Evolutionary conservation across 1,140 invertebrate genomes (phyloP), one percentile per base, ranked within the genome.

Genomic region (Leptoteleia sp.): DNA sequence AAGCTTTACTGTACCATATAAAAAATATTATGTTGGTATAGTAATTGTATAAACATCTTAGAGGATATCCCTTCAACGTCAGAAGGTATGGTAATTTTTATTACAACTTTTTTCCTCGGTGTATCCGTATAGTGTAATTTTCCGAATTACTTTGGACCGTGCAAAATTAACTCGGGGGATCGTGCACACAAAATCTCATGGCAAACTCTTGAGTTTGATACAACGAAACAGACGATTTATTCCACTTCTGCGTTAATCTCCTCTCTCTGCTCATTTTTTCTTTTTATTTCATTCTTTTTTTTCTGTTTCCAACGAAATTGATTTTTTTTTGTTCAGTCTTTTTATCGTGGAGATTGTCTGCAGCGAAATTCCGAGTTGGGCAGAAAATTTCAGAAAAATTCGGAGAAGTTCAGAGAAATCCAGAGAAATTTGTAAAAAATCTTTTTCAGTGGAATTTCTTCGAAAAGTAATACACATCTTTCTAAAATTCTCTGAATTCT

Each of bases 301-400:
- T 42, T 16, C 19, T n/a, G 37, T 33, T 38, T 76, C 37, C 64
- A n/a, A n/a, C n/a, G n/a, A n/a, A n/a, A n/a, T n/a, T n/a, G n/a
- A n/a, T n/a, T n/a, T n/a, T n/a, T n/a, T n/a, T n/a, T n/a, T n/a
- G n/a, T n/a, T n/a, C n/a, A n/a, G n/a, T n/a, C n/a, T n/a, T n/a
- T n/a, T n/a, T n/a, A n/a, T n/a, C n/a, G n/a, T n/a, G n/a, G 52
- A 61, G 59, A 61, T 62, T 40, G 38, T 38, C 3, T 22, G 29
- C 71, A 55, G 29, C 59, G n/a, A 27, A 61, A 76, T 67, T 62
- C 55, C 62, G 54, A 68, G 61, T 68, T 48, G 65, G 19, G n/a
- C 72, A 76, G 78, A 80, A 80, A 80, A 80, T 76, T 80, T 80
- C 78, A 80, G 78, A 80, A 80, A 80, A 80, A 80, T 80, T 76